A percentile compares a stretch with the other conserved stretches of the same genome.
Conservation (phyloP, 2,797 vertebrate species). For the Halcyon chelicuti region DNA sequence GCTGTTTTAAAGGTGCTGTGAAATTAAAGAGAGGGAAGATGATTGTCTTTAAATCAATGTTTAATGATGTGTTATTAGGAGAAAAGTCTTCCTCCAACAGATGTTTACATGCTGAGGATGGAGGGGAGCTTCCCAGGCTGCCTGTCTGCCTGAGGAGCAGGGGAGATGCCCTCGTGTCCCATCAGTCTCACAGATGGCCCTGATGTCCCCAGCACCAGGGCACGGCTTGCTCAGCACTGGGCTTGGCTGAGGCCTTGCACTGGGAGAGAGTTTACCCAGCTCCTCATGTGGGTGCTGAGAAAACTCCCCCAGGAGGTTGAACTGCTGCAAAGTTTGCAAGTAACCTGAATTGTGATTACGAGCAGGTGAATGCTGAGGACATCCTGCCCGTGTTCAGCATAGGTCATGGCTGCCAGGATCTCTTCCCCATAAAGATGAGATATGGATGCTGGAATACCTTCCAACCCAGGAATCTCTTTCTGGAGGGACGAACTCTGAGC, state of each 20-base stretch:
- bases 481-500: not conserved
- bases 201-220: not conserved
- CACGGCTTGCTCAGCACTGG: rapidly evolving
- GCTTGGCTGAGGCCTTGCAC: not conserved
- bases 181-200: not conserved
- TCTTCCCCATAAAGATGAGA: not conserved
- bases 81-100: conserved; percentile 64
- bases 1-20: conserved; percentile 72
- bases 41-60: conserved; percentile 76
- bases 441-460: not conserved
- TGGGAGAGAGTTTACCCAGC: not conserved
- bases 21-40: conserved; percentile 70
- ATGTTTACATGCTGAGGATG: conserved; percentile 47
- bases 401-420: not conserved
- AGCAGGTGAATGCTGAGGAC: not conserved
- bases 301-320: not conserved
- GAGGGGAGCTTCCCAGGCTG: not conserved
- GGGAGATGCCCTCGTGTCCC: not conserved
- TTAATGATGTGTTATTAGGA: conserved; percentile 76
- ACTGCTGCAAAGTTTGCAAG: not conserved
- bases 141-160: not conserved
- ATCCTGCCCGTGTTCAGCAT: rapidly evolving
- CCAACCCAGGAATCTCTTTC: not conserved
- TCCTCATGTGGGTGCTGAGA: not conserved
- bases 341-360: not conserved